A percentile compares a stretch with the other conserved stretches of the same genome.
Conservation (phyloP, 2,888 invertebrate genomes). For the Aleiodes leptofemur region DNA sequence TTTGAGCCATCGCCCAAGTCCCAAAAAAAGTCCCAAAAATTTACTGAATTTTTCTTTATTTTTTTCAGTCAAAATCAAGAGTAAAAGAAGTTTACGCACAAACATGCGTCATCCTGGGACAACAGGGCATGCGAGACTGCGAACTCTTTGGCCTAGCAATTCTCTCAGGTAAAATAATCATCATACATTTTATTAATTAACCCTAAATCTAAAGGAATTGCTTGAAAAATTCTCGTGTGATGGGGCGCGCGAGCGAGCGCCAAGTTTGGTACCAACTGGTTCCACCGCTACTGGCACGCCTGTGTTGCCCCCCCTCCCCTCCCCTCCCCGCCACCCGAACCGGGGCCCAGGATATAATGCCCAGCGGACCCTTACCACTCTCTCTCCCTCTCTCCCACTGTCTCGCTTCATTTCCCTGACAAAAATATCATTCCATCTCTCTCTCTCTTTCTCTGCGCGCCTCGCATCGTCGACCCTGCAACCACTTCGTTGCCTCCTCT, state of each 20-base stretch:
- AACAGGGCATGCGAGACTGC: constrained; percentile 89
- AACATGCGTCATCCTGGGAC: constrained; percentile 87
- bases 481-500: constrained; percentile 68
- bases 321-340: constrained; percentile 21
- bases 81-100: constrained; percentile 89
- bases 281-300: constrained; percentile 81
- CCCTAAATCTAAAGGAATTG: not conserved
- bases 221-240: not conserved
- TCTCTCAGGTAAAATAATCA: constrained; percentile 81
- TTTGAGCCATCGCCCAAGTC: too few relatives aligned
- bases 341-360: constrained; percentile 37
- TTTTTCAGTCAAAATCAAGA: constrained; percentile 87
- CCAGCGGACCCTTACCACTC: constrained; percentile 53
- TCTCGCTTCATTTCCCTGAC: constrained; percentile 3
- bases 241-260: constrained; percentile 3
- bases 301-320: constrained; percentile 80
- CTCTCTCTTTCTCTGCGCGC: constrained; percentile 55
- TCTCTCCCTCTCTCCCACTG: constrained; percentile 34
- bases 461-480: constrained; percentile 61
- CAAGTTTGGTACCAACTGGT: constrained; percentile 64
- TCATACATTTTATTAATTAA: not conserved
- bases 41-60: not conserved
- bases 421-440: constrained; percentile 11
- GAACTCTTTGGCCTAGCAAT: constrained; percentile 91
- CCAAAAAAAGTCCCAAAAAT: constrained; percentile 7